These are phyloP conservation scores for Tholera decimalis DNA, from an alignment of 2,888 invertebrate genomes.

Conservation along the genomic window DNA sequence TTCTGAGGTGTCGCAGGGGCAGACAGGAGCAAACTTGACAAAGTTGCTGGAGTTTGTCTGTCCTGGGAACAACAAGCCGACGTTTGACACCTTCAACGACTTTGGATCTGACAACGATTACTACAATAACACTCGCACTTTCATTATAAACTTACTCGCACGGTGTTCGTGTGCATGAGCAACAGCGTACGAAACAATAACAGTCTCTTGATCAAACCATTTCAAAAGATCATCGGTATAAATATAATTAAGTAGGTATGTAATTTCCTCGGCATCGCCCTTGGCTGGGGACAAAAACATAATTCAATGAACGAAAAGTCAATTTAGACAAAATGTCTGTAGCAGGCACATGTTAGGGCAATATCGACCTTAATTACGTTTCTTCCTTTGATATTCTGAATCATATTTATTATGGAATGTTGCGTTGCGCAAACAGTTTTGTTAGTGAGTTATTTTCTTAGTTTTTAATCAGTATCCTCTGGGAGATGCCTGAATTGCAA, in stretches of 20 bases:
- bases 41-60: slow-evolving; percentile 75
- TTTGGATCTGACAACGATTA: slow-evolving; percentile 77
- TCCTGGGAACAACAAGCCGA: slow-evolving; percentile 74
- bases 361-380: slow-evolving; percentile 43
- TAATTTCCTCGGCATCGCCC: slow-evolving; percentile 36
- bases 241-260: slow-evolving; percentile 23
- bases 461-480: slow-evolving; percentile 44
- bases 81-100: slow-evolving; percentile 79
- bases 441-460: slow-evolving; percentile 12
- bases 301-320: slow-evolving; percentile 50
- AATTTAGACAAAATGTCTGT: slow-evolving; percentile 59
- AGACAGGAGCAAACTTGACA: slow-evolving; percentile 76
- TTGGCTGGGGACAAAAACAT: slow-evolving; percentile 36
- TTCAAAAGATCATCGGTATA: slow-evolving; percentile 30
- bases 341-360: slow-evolving; percentile 50
- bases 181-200: slow-evolving; percentile 19
- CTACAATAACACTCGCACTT: slow-evolving; percentile 73
- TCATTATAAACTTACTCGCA: slow-evolving; percentile 38
- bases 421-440: slow-evolving; percentile 15
- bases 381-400: slow-evolving; percentile 35
- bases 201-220: slow-evolving; percentile 31
- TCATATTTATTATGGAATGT: slow-evolving; percentile 15
- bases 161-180: slow-evolving; percentile 17
- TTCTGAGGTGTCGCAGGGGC: slow-evolving; percentile 81
- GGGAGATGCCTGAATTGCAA: slow-evolving; percentile 35